Percentiles rank a stretch among this genome's conserved stretches.
These are phyloP conservation scores for Hydrotaea cyrtoneurina DNA, from an alignment of 2,888 invertebrate genomes.

Conservation along the genomic window DNA sequence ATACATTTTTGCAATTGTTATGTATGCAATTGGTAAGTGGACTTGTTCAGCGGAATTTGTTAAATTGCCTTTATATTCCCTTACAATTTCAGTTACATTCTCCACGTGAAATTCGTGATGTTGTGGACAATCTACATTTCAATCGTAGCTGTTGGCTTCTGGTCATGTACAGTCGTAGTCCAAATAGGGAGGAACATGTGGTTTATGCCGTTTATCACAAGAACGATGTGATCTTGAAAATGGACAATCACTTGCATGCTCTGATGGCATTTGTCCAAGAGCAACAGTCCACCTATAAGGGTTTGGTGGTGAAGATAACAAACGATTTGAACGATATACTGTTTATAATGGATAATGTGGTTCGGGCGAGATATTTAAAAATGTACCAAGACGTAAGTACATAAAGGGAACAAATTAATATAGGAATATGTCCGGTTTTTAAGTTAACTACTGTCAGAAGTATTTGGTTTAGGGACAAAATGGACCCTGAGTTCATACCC, in stretches of 20 bases:
- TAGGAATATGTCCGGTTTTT: too few relatives aligned
- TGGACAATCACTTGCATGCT: background rate
- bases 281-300: background rate
- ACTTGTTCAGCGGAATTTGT: background rate
- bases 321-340: slow-evolving; percentile 6
- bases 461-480: too few relatives aligned
- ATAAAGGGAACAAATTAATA: too few relatives aligned
- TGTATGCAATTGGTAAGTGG: slow-evolving; percentile 1
- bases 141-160: slow-evolving; percentile 43
- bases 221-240: slow-evolving; percentile 36
- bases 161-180: slow-evolving; percentile 3
- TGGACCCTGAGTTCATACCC: too few relatives aligned
- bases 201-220: slow-evolving; percentile 29
- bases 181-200: slow-evolving; percentile 10
- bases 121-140: slow-evolving; percentile 30
- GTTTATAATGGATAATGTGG: background rate
- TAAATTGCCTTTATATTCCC: background rate
- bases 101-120: background rate
- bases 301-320: slow-evolving; percentile 11
- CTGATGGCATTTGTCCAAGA: slow-evolving; percentile 33
- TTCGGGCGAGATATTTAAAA: background rate
- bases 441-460: too few relatives aligned
- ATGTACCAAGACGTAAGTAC: slow-evolving; percentile 23
- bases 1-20: background rate
- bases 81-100: background rate